These are phyloP conservation scores for Rhynchonycteris naso DNA, from an alignment of 2,797 vertebrate genomes.

Conservation along the genomic window DNA sequence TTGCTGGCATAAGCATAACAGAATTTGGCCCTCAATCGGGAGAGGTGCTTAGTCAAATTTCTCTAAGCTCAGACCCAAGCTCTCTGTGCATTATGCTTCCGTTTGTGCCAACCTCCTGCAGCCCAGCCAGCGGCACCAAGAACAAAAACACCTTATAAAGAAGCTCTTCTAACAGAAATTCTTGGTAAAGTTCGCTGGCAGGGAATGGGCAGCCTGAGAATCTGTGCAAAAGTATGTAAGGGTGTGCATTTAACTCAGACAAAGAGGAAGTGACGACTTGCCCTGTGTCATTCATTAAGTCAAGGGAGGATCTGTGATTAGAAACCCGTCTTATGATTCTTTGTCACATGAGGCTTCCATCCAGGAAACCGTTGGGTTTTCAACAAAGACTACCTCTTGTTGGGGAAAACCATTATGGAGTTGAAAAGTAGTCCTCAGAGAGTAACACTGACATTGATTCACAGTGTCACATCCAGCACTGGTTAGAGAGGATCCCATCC, in stretches of 20 bases:
- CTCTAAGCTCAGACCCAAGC: conserved; percentile 55
- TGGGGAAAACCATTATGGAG: conserved; percentile 16
- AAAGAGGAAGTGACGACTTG: conserved; percentile 58
- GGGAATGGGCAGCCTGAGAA: background rate
- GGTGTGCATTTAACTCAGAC: background rate
- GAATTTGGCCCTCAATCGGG: conserved; percentile 66
- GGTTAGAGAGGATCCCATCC: background rate
- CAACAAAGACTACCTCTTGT: conserved; percentile 40
- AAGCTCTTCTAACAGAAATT: background rate
- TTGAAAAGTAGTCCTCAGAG: conserved; percentile 37
- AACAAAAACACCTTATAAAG: background rate
- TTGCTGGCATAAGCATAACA: conserved; percentile 73
- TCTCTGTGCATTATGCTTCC: conserved; percentile 15
- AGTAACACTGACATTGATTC: background rate
- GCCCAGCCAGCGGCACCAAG: background rate
- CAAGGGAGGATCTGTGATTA: conserved; percentile 5
- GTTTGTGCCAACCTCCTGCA: conserved; percentile 33
- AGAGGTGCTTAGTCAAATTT: conserved; percentile 76
- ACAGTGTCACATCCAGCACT: background rate
- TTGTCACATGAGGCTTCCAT: background rate
- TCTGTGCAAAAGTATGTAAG: background rate
- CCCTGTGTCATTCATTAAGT: background rate
- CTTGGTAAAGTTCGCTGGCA: background rate
- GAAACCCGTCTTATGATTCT: conserved; percentile 42
- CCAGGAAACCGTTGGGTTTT: background rate